Base-by-base conservation (phyloP, 2,888 invertebrate species). In the Polymixis flavicincta region DNA sequence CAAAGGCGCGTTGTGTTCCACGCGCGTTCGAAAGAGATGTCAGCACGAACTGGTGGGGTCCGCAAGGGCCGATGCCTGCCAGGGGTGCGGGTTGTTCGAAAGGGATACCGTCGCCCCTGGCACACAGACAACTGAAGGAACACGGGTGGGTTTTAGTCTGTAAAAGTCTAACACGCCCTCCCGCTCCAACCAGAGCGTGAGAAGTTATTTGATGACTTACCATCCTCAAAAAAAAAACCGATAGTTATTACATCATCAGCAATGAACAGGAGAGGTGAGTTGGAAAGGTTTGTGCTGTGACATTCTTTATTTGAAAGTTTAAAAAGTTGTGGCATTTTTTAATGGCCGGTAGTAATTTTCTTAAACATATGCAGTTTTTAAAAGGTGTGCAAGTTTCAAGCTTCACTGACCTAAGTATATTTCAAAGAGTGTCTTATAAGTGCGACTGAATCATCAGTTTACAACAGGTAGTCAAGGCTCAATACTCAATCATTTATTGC, bases 191-290 rank as follows among this genome's bases (percentile, higher is more conserved):
- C 32, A 32, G 32, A 32, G 32, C 32, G 32, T 2, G 32, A 32
- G 32, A 32, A 32, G 32, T 4, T 32, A 32, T 32, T 32, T 32
- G 32, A 32, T 32, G 32, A 32, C 4, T 32, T 32, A 2, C 32
- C 4, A 32, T 32, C 2, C 2, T 32, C n/a, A n/a, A n/a, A 32
- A 32, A 32, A 32, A 32, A 32, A 32, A 32, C 4, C 9, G 2
- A 67, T 75, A 63, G 50, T 64, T 75, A 75, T 75, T 66, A 52
- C 54, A 37, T 71, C 71, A 71, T 79, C 80, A 75, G 45, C 17
- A 59, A 55, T 63, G 55, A 60, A 66, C 54, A 37, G 48, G 57
- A 57, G n/a, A 60, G 25, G 37, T 68, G 14, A 3, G 17, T 48
- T 22, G 32, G 32, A 42, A 37, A 57, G 50, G 50, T 55, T 48